These are phyloP conservation scores for Panthera tigris DNA, from an alignment of 2,113 vertebrate genomes.

Conservation along the genomic window DNA sequence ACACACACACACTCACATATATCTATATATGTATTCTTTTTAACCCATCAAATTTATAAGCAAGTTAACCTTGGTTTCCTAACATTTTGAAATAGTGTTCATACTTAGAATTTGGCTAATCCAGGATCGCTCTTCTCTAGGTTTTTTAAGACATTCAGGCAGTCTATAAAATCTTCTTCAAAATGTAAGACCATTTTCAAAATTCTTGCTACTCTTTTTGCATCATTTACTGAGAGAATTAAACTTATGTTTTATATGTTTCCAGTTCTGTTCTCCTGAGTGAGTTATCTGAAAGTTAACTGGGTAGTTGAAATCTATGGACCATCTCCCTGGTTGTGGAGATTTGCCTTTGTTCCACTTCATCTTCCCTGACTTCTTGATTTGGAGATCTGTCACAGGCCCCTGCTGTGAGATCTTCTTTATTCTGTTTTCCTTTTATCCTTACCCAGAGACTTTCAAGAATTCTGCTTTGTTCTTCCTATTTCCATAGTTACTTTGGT, in stretches of 20 bases:
- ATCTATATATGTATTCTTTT: neutral
- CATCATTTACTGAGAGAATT: slow-evolving; percentile 71
- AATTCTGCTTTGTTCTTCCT: slow-evolving; percentile 72
- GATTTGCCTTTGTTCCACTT: slow-evolving; percentile 60
- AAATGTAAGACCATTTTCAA: slow-evolving; percentile 51
- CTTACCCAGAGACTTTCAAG: slow-evolving; percentile 73
- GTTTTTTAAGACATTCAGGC: slow-evolving; percentile 41
- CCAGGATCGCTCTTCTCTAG: slow-evolving; percentile 1
- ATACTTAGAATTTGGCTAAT: slow-evolving; percentile 41
- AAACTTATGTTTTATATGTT: slow-evolving; percentile 57
- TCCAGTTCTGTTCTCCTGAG: slow-evolving; percentile 66
- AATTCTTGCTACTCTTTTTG: slow-evolving; percentile 59
- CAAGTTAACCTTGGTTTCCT: slow-evolving; percentile 14
- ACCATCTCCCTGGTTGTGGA: slow-evolving; percentile 61
- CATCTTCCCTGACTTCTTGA: slow-evolving; percentile 73
- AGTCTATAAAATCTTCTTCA: slow-evolving; percentile 55
- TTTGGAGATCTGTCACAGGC: slow-evolving; percentile 70
- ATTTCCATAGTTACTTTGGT: slow-evolving; percentile 74
- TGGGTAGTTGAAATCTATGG: slow-evolving; percentile 65
- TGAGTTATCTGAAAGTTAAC: slow-evolving; percentile 72
- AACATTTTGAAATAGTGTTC: slow-evolving; percentile 31
- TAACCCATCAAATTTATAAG: neutral
- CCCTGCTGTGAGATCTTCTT: slow-evolving; percentile 72
- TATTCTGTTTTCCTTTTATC: slow-evolving; percentile 76
- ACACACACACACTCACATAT: neutral